Base-by-base conservation (phyloP, 2,888 invertebrate genomes). In the Punctoribates punctum region DNA sequence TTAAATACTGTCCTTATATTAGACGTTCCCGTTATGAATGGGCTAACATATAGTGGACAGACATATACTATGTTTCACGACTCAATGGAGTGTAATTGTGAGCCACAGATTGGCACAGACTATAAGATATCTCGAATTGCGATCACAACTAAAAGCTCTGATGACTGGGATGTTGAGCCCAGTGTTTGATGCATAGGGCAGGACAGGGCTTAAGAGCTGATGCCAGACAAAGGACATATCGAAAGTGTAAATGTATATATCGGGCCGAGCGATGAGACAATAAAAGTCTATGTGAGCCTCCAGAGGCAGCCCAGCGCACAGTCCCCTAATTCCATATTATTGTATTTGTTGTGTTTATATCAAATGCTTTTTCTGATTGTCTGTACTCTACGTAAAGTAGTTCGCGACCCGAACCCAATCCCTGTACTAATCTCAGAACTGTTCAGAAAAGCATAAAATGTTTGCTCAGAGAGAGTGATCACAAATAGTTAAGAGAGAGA, bases 391-490 rank as follows among this genome's bases (percentile, higher is more conserved):
- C 20, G 42, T 70, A 70, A 70, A 70, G 42, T 70, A 70, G 70
- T 70, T 42, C 42, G 13, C 42, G 70, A 42, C 38, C 70, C 70
- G 23, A 70, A 42, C 70, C 42, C 70, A 70, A 70, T 70, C 70
- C 42, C 70, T 42, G 34, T 70, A 42, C 70, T 70, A 70, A 70
- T 70, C 70, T 70, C 42, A 70, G 46, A 20, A 23, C 70, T 70
- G 70, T 70, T 70, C 70, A 70, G n/a, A 70, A 46, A 46, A 23
- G 70, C 70, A 70, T 70, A 70, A 70, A 70, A 70, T 70, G 70
- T 70, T 70, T 70, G 70, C 23, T 42, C 42, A 70, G 65, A 65
- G 62, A 62, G 29, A 9, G 29, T 27, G 29, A 9, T 11, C 5
- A 54, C 8, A 54, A 54, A 9, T n/a, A 54, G 23, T 20, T 54